Evolutionary conservation across 2,888 invertebrate genomes (phyloP).

Genomic region (Tetanocera ferruginea): DNA sequence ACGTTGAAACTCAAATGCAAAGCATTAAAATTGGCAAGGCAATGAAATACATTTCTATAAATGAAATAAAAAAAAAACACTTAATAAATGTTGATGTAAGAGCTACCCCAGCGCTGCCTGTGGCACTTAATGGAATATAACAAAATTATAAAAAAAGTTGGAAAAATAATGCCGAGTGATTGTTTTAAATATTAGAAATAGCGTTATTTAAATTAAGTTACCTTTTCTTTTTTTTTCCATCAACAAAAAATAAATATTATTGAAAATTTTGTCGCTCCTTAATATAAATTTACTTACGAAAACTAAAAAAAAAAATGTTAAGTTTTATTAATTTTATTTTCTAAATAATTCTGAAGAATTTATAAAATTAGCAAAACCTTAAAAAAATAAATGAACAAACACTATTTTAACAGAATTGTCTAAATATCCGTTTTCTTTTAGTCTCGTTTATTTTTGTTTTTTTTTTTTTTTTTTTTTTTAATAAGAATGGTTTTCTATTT

Average conservation of each 20-base stretch:
- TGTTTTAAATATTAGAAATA: constrained; percentile 33
- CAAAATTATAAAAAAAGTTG: constrained; percentile 22
- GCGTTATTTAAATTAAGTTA: constrained; percentile 31
- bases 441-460: constrained; percentile 1
- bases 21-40: constrained; percentile 14
- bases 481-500: not conserved
- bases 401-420: constrained; percentile 39
- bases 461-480: not conserved
- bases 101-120: constrained; percentile 21
- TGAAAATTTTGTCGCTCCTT: constrained; percentile 8
- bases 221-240: constrained; percentile 13
- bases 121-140: constrained; percentile 11
- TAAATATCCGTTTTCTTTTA: not conserved
- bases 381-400: constrained; percentile 43
- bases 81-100: constrained; percentile 24
- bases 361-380: constrained; percentile 19
- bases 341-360: constrained; percentile 4
- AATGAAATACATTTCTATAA: not conserved
- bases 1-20: constrained; percentile 18
- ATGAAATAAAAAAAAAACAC: not conserved
- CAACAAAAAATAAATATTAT: constrained; percentile 34
- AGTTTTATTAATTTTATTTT: constrained; percentile 44
- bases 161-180: constrained; percentile 30
- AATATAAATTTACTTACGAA: constrained; percentile 36
- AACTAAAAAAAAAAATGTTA: constrained; percentile 41